These are phyloP conservation scores for Psilanteris sp. DNA, from an alignment of 1,140 invertebrate genomes.

Conservation along the genomic window DNA sequence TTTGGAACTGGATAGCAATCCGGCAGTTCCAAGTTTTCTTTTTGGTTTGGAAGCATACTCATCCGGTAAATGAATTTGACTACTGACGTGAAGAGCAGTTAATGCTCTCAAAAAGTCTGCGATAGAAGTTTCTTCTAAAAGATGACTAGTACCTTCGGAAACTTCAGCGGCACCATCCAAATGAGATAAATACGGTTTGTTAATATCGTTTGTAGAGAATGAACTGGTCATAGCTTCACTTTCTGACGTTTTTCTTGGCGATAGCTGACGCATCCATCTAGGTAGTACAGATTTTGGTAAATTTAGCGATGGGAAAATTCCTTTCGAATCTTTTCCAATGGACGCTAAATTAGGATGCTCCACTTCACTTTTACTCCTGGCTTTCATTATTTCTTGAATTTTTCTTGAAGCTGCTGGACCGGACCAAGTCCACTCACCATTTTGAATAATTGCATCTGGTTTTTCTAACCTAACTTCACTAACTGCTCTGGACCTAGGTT, in stretches of 20 bases:
- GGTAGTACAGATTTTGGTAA: conserved; percentile 72
- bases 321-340: conserved; percentile 65
- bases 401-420: conserved; percentile 82
- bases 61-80: conserved; percentile 65
- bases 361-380: conserved; percentile 64
- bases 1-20: conserved; percentile 72
- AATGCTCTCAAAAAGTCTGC: conserved; percentile 87
- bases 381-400: conserved; percentile 80
- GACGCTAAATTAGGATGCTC: conserved; percentile 38
- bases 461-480: conserved; percentile 78
- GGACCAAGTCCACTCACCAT: conserved; percentile 85
- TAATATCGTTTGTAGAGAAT: conserved; percentile 61
- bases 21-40: conserved; percentile 82
- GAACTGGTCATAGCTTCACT: conserved; percentile 38
- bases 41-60: conserved; percentile 70
- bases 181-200: conserved; percentile 70
- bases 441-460: conserved; percentile 76
- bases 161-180: conserved; percentile 40
- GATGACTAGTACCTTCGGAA: conserved; percentile 78
- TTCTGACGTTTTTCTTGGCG: conserved; percentile 67
- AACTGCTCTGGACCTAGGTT: conserved; percentile 79
- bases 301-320: conserved; percentile 70
- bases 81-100: conserved; percentile 81
- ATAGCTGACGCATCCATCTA: conserved; percentile 72
- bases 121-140: conserved; percentile 87